Conservation (phyloP, 2,113 vertebrate species). For the Leptodactylus fuscus region DNA sequence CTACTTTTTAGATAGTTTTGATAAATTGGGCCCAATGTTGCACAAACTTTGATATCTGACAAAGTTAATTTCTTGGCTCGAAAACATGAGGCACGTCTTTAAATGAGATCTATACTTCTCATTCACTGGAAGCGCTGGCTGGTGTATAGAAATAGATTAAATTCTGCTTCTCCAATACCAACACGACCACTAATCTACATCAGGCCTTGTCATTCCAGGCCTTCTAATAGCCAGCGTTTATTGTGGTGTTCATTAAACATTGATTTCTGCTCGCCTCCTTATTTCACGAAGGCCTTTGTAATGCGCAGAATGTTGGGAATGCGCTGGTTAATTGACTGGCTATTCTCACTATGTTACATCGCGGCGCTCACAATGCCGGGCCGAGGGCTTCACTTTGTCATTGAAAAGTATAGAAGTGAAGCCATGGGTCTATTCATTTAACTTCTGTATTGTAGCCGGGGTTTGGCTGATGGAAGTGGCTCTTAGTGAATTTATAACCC, state of each 20-base stretch:
- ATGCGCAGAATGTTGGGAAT: not conserved
- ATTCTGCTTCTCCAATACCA: constrained; percentile 6
- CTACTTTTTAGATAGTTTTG: too few relatives aligned
- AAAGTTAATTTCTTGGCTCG: not conserved
- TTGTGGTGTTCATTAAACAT: constrained; percentile 22
- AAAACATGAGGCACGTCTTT: not conserved
- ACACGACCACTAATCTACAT: constrained; percentile 24
- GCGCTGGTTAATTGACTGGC: constrained; percentile 6
- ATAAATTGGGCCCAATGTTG: not conserved
- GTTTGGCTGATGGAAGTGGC: not conserved
- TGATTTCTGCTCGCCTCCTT: constrained; percentile 18
- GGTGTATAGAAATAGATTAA: constrained; percentile 18
- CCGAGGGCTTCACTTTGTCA: constrained; percentile 3
- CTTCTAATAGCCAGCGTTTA: constrained; percentile 21
- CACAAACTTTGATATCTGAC: not conserved
- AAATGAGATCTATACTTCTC: constrained; percentile 5
- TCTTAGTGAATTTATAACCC: constrained; percentile 13
- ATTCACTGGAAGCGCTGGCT: not conserved
- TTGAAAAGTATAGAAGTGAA: constrained; percentile 15
- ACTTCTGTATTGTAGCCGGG: not conserved
- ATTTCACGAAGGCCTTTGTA: constrained; percentile 11
- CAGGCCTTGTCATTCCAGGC: not conserved
- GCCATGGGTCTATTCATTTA: not conserved
- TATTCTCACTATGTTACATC: not conserved
- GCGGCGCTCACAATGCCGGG: not conserved